A percentile compares a stretch with the other conserved stretches of the same genome.
phyloP scores from a whole-genome alignment of 2,113 vertebrate species.

The Rhinopomastus cyanomelas region DNA sequence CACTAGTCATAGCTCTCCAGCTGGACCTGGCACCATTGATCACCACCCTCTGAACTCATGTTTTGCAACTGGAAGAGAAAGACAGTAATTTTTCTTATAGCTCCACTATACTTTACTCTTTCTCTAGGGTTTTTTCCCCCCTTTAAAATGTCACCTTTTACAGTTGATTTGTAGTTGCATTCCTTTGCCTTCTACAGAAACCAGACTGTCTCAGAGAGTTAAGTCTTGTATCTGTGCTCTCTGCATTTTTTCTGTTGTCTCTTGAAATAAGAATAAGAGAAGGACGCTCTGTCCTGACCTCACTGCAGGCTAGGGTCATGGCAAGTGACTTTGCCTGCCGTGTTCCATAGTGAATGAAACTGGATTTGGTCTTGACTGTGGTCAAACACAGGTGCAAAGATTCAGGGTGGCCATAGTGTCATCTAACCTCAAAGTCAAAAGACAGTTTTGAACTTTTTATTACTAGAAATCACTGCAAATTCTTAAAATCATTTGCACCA shows the following conservation, averaged over 20 bases:
- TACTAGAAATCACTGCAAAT: background rate
- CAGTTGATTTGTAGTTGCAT: background rate
- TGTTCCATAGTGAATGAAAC: background rate
- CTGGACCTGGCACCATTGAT: no score
- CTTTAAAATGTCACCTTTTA: background rate
- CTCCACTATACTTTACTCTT: background rate
- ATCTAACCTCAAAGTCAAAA: background rate
- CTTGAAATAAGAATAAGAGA: background rate
- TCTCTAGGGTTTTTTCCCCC: background rate
- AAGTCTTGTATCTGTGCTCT: background rate
- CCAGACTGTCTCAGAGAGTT: background rate
- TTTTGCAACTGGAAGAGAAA: background rate
- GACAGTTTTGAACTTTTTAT: background rate
- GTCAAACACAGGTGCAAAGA: background rate
- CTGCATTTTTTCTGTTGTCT: background rate
- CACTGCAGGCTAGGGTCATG: background rate
- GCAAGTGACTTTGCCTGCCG: background rate
- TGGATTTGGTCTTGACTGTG: background rate
- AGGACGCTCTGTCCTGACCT: background rate
- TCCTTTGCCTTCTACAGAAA: background rate
- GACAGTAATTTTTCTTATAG: fast-evolving
- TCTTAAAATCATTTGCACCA: background rate
- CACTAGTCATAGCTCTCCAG: no score
- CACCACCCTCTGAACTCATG: no score
- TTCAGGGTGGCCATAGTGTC: background rate